Evolutionary conservation across 2,797 vertebrate species (phyloP).

Genomic region (Mallotus villosus): DNA sequence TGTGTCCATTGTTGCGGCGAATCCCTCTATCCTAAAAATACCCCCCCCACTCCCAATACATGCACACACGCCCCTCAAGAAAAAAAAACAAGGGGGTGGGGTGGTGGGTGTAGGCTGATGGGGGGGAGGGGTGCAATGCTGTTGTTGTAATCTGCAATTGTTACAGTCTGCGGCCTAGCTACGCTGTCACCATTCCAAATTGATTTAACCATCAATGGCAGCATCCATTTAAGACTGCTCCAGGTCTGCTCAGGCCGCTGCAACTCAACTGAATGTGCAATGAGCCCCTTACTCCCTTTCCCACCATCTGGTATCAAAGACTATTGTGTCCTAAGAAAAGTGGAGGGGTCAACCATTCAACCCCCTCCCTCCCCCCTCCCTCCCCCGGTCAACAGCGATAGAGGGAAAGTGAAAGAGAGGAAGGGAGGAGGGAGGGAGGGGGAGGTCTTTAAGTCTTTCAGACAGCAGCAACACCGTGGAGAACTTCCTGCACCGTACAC

Average conservation of each 20-base stretch:
- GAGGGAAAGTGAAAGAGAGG: slow-evolving; percentile 69
- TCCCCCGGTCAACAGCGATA: slow-evolving; percentile 73
- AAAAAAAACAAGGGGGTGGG: slow-evolving; percentile 47
- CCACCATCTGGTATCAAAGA: slow-evolving; percentile 91
- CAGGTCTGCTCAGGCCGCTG: slow-evolving; percentile 78
- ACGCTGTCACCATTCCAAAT: slow-evolving; percentile 91
- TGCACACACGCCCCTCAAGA: slow-evolving; percentile 64
- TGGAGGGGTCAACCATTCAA: slow-evolving; percentile 85
- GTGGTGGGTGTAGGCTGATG: slow-evolving; percentile 40
- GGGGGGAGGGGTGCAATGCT: slow-evolving; percentile 59
- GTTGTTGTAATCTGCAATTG: slow-evolving; percentile 84
- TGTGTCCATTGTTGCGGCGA: slow-evolving; percentile 74
- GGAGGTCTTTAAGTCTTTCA: slow-evolving; percentile 59
- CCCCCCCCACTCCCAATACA: slow-evolving; percentile 20
- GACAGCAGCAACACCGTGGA: slow-evolving; percentile 29
- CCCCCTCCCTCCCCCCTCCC: no score
- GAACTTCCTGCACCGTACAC: slow-evolving; percentile 21
- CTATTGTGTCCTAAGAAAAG: slow-evolving; percentile 89
- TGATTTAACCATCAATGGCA: slow-evolving; percentile 94
- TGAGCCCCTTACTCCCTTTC: slow-evolving; percentile 82
- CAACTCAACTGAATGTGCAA: slow-evolving; percentile 85
- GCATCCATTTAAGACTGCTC: slow-evolving; percentile 80
- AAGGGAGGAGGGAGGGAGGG: slow-evolving; percentile 65
- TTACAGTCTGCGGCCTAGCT: slow-evolving; percentile 86
- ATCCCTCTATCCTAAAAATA: slow-evolving; percentile 38